Conservation (phyloP, 2,797 vertebrate genomes). For the Takifugu rubripes region DNA sequence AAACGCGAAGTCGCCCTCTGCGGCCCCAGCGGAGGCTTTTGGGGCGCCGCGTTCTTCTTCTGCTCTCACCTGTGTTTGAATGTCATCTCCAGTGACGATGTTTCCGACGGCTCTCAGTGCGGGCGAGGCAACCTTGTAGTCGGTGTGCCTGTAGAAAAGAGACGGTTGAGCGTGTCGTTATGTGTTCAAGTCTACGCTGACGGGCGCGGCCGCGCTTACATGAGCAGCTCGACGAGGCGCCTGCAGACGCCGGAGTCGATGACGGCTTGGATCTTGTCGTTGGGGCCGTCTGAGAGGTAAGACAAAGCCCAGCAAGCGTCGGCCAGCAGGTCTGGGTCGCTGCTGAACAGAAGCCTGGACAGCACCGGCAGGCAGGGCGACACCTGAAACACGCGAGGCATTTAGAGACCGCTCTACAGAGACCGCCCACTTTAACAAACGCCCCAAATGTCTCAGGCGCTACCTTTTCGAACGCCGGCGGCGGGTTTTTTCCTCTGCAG, state of each 20-base stretch:
- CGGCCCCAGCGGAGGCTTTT: neutral
- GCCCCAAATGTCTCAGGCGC: neutral
- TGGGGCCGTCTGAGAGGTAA: conserved; percentile 97
- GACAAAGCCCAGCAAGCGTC: conserved; percentile 98
- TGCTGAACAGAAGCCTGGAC: conserved; percentile 95
- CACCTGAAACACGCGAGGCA: conserved; percentile 74
- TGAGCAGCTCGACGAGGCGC: conserved; percentile 93
- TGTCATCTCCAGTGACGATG: conserved; percentile 97
- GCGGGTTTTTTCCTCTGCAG: conserved; percentile 96
- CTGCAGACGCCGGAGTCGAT: conserved; percentile 98
- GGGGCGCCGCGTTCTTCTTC: neutral
- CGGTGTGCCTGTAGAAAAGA: conserved; percentile 84
- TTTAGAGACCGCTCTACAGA: conserved; percentile 4
- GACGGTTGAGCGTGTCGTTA: neutral
- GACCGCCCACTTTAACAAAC: neutral
- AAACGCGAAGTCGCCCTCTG: neutral
- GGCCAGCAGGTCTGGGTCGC: conserved; percentile 94
- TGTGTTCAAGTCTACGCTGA: neutral
- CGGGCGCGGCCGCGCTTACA: conserved; percentile 77
- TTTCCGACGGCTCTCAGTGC: conserved; percentile 95
- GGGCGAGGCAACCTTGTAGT: conserved; percentile 97
- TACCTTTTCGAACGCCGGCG: conserved; percentile 96
- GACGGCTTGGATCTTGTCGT: conserved; percentile 98
- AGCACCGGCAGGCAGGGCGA: conserved; percentile 94
- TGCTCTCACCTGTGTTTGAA: conserved; percentile 90